These are phyloP conservation scores for Myoxocephalus aenaeus DNA, from an alignment of 2,797 vertebrate species.

Conservation along the genomic window DNA sequence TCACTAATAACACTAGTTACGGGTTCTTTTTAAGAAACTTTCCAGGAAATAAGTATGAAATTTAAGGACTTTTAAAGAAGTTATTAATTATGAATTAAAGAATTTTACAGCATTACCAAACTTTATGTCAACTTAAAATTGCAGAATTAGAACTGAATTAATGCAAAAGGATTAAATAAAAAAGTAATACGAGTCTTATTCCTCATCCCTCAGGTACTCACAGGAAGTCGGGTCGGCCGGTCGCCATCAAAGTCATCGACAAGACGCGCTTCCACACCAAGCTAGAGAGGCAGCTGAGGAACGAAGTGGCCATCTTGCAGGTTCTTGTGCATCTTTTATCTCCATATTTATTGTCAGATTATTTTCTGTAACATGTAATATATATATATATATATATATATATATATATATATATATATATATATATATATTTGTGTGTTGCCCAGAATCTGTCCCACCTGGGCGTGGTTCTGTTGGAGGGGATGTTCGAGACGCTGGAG, in stretches of 20 bases:
- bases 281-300: slow-evolving; percentile 81
- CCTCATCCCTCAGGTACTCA: slow-evolving; percentile 74
- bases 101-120: background rate
- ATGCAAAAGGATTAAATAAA: background rate
- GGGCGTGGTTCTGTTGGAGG: slow-evolving; percentile 81
- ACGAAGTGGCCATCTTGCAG: slow-evolving; percentile 83
- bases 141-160: background rate
- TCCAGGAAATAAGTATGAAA: background rate
- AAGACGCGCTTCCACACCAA: slow-evolving; percentile 82
- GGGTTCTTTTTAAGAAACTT: background rate
- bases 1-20: background rate
- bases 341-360: rapidly evolving
- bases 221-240: slow-evolving; percentile 71
- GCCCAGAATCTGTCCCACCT: slow-evolving; percentile 80
- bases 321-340: slow-evolving; percentile 21
- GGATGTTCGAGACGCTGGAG: slow-evolving; percentile 80
- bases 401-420: slow-evolving; percentile 21
- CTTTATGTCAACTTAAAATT: background rate
- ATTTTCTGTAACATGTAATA: background rate
- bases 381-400: slow-evolving; percentile 5
- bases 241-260: slow-evolving; percentile 86
- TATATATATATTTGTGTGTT: slow-evolving; percentile 15
- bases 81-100: too few species aligned
- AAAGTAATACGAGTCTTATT: rapidly evolving
- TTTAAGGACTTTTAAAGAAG: background rate